Base-by-base conservation (phyloP, 2,888 invertebrate species). In the Nomada hirtipes region DNA sequence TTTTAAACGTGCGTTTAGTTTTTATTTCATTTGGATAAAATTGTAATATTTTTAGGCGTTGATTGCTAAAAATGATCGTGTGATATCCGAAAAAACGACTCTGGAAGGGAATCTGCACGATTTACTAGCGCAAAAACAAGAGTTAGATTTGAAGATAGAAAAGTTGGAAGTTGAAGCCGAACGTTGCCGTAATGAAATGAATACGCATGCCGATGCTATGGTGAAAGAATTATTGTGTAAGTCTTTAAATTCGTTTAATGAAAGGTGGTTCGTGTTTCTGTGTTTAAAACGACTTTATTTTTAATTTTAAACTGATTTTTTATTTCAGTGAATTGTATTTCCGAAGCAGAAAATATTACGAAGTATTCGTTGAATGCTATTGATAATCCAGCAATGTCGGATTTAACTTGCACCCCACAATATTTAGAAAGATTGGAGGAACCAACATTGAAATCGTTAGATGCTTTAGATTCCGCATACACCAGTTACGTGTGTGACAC, bases 371-470 rank as follows among this genome's bases (percentile, higher is more conserved):
- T 95, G 79, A 92, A 95, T 74, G 96, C 96, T 90, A 94, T 96
- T 79, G 96, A 96, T 87, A 96, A 96, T 93, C 96, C 96, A 10
- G 95, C 96, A 2, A 94, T 96, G 87, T 95, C 96, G 0, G 95
- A 96, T 15, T 94, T 96, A 55, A 95, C 95, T 18, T 96, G 96
- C 90, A 95, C 96, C 64, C 95, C 96, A 59, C 96, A 96, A 91
- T 96, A 96, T 88, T 94, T 96, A 36, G 92, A 93, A 77, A 94
- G 94, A 86, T 90, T 95, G 80, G 93, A 94, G 1, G 93, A 94
- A 44, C 94, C 94, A 3, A 93, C 94, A 4, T 88, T 95, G 64
- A 91, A 94, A 42, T 91, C 93, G 52, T 88, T 94, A 82, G 92
- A 90, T 82, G 90, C 88, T 78, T 89, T 94, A 76, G 93, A 90